These are phyloP conservation scores for Brachionus paranguensis DNA, from an alignment of 1,140 invertebrate genomes.

Conservation along the genomic window DNA sequence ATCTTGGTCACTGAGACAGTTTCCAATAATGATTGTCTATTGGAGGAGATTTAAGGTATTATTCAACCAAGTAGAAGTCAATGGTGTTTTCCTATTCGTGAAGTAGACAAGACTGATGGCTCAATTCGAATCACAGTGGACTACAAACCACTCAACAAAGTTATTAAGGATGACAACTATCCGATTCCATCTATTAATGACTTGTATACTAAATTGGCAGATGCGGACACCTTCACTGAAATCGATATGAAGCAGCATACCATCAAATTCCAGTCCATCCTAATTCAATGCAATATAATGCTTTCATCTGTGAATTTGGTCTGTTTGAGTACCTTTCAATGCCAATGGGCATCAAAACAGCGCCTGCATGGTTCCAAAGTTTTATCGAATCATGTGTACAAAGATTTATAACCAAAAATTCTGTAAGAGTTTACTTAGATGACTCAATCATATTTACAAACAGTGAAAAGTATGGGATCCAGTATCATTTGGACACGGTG, in stretches of 20 bases:
- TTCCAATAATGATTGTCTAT: no score
- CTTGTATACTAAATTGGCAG: background rate
- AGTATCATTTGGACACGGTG: background rate
- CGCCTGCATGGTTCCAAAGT: conserved; percentile 39
- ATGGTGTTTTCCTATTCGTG: no score
- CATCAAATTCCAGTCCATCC: no score
- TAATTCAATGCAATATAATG: no score
- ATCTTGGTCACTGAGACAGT: no score
- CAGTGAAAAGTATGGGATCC: background rate
- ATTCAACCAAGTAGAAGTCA: no score
- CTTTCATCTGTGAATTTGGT: background rate
- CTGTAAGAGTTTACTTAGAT: background rate
- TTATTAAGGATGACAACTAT: no score
- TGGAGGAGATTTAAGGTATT: no score
- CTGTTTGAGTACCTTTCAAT: conserved; percentile 39
- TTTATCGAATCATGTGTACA: conserved; percentile 17
- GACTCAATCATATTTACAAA: background rate
- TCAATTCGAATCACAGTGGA: no score
- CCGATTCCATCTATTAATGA: no score
- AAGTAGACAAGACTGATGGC: no score
- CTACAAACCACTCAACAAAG: no score
- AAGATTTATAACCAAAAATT: background rate
- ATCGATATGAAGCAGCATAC: background rate
- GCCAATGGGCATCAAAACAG: conserved; percentile 40
- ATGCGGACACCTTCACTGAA: background rate